Percentiles rank a stretch among this genome's conserved stretches.
Evolutionary conservation across 1,140 invertebrate species (phyloP).

Genomic region (Delia radicum): DNA sequence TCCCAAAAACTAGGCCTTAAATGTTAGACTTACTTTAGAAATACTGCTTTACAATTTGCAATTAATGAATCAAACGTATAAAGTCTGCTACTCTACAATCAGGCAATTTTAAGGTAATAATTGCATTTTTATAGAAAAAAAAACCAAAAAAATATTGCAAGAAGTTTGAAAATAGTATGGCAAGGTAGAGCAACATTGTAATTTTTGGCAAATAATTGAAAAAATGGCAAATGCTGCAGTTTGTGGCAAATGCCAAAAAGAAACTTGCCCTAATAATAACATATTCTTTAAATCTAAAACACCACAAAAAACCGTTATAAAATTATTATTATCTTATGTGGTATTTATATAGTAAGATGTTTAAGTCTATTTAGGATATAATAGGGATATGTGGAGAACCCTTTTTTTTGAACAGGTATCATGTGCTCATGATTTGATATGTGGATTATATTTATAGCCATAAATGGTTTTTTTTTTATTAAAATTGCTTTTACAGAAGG

Average conservation of each 20-base stretch:
- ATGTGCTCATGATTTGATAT: conserved; percentile 29
- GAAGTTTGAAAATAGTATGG: no score
- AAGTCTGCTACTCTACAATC: no score
- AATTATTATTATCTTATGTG: background rate
- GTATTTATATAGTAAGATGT: background rate
- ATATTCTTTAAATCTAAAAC: background rate
- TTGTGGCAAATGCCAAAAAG: no score
- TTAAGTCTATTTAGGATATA: background rate
- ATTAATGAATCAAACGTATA: no score
- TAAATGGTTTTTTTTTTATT: conserved; percentile 56
- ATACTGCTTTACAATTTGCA: no score
- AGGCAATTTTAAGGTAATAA: no score
- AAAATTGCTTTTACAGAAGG: conserved; percentile 54
- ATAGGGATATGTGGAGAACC: background rate
- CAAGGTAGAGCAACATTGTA: no score
- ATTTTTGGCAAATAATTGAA: no score
- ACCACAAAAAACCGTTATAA: background rate
- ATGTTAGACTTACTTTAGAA: no score
- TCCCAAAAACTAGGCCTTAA: no score
- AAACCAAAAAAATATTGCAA: background rate
- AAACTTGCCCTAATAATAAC: background rate
- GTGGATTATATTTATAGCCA: conserved; percentile 33
- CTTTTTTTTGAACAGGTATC: conserved; percentile 16
- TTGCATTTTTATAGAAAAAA: no score
- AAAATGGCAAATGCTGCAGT: no score